A percentile compares a stretch with the other conserved stretches of the same genome.
Conservation (phyloP, 2,888 invertebrate genomes). For the Glaucopsyche alexis region DNA sequence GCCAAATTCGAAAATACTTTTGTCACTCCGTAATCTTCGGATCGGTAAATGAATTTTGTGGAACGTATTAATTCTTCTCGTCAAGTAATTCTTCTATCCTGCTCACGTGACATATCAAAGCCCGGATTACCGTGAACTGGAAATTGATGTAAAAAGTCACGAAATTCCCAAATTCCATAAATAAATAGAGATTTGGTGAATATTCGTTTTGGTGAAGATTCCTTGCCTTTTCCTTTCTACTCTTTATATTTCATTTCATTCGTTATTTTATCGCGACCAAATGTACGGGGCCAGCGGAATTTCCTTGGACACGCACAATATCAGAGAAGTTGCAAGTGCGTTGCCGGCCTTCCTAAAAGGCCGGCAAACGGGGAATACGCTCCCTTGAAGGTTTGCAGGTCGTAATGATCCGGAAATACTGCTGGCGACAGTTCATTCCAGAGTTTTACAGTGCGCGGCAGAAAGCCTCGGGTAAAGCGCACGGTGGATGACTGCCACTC, state of each 20-base stretch:
- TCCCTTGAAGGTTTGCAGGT: too few species aligned
- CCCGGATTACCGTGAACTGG: slow-evolving; percentile 42
- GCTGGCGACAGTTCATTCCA: too few species aligned
- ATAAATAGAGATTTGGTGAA: slow-evolving; percentile 47
- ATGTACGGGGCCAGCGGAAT: too few species aligned
- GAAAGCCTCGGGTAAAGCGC: too few species aligned
- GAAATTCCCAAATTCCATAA: slow-evolving; percentile 40
- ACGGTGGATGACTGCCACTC: too few species aligned
- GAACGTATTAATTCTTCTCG: slow-evolving; percentile 2
- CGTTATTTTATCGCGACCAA: slow-evolving; percentile 57
- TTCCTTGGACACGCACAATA: too few species aligned
- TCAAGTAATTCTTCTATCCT: background rate
- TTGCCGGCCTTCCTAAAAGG: too few species aligned
- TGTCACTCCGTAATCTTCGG: slow-evolving; percentile 33
- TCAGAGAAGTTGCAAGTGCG: too few species aligned
- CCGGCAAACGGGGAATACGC: too few species aligned
- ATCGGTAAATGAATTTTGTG: slow-evolving; percentile 21
- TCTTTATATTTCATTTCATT: slow-evolving; percentile 31
- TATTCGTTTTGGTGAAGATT: slow-evolving; percentile 42
- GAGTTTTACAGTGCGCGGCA: too few species aligned
- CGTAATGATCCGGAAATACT: too few species aligned
- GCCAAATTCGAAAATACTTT: slow-evolving; percentile 50
- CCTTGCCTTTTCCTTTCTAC: background rate
- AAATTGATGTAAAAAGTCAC: slow-evolving; percentile 42
- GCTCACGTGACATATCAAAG: slow-evolving; percentile 25